Conservation (phyloP, 2,113 vertebrate species). For the Andinoacara biseriatus region DNA sequence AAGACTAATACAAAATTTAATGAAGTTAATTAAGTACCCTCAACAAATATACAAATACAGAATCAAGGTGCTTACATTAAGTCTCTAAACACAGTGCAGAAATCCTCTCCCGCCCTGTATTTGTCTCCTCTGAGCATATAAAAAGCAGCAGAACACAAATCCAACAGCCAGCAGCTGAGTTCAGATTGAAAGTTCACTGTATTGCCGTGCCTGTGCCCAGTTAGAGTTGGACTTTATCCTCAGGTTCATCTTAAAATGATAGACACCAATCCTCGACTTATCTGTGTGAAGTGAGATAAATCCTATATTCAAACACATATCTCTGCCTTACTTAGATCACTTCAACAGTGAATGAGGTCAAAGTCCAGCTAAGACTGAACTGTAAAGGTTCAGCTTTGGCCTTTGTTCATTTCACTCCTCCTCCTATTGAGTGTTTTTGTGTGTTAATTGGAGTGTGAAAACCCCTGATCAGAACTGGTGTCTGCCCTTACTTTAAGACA, state of each 20-base stretch:
- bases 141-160: conserved; percentile 54
- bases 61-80: conserved; percentile 34
- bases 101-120: background rate
- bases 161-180: conserved; percentile 25
- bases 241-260: conserved; percentile 56
- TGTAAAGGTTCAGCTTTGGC: background rate
- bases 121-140: conserved; percentile 4
- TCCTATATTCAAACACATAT: conserved; percentile 34
- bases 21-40: background rate
- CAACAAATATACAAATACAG: background rate
- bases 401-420: background rate
- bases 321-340: conserved; percentile 37
- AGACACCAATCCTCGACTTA: conserved; percentile 62
- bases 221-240: conserved; percentile 79
- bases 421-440: background rate
- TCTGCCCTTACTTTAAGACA: background rate
- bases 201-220: conserved; percentile 14
- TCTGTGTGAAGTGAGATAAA: conserved; percentile 72
- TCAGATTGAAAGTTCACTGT: conserved; percentile 58
- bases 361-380: conserved; percentile 52
- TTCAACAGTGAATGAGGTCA: conserved; percentile 35
- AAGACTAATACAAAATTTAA: background rate
- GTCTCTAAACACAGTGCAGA: background rate
- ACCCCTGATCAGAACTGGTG: background rate
- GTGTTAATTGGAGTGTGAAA: background rate